Evolutionary conservation across 1,140 invertebrate genomes (phyloP), one percentile per base, ranked within the genome.

Genomic region (Bombus difficillimus): DNA sequence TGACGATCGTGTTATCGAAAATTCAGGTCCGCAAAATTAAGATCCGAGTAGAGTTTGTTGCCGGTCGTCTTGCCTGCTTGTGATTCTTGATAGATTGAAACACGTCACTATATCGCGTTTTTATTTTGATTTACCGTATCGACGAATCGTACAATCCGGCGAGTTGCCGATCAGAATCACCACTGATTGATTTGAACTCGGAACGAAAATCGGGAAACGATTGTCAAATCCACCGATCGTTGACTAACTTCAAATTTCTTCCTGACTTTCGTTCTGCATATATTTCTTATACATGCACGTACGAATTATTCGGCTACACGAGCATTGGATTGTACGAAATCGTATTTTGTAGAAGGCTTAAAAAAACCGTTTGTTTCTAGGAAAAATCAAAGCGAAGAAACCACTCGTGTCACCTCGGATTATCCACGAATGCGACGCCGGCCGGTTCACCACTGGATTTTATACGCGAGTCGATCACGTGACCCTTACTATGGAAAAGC

Each of bases 21-120:
- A 93, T 94, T 94, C 78, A 95, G 91, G 72, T 94, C 94, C 88
- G 92, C 77, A 85, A 93, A 94, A 88, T 93, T 93, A 57, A 93
- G 93, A 93, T 95, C 94, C 94, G 92, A 95, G 93, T 93, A 94
- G 37, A 93, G 87, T 89, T 91, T 92, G 86, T 91, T 92, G 92
- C 91, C 93, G 89, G 86, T 93, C 94, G 94, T 95, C 84, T 93
- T 95, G 93, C 59, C 86, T 71, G 87, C 79, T 86, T 90, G 37
- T 41, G 37, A 28, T 77, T 41, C 62, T 68, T 57, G 15, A 39
- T 76, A 37, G 34, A 81, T 41, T 18, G 32, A 71, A 79, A 76
- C 59, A 64, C 72, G 64, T 18, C 73, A 81, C 86, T 34, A n/a
- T 18, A 68, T 64, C 41, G 28, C 28, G 74, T 2, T 41, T 41